A percentile compares a stretch with the other conserved stretches of the same genome.
Evolutionary conservation across 2,888 invertebrate genomes (phyloP).

Genomic region (Minunthozetes semirufus): DNA sequence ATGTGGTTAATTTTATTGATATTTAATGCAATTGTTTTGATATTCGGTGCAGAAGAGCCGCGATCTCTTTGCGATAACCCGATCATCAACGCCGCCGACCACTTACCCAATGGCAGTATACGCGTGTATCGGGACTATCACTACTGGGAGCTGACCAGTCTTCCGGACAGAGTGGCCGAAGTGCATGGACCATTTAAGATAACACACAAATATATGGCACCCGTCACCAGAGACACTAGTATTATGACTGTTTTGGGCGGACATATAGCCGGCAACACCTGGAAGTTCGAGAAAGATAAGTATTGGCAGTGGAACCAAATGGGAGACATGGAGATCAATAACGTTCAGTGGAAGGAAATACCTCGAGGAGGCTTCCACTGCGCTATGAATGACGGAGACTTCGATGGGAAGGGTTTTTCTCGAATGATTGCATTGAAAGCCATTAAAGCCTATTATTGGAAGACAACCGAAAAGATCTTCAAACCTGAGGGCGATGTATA

Average conservation of each 20-base stretch:
- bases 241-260: background rate
- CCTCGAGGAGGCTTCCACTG: background rate
- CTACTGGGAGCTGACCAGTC: constrained; percentile 1
- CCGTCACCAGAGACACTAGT: background rate
- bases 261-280: background rate
- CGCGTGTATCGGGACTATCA: background rate
- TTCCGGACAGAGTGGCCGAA: background rate
- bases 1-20: background rate
- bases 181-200: background rate
- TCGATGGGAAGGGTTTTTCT: background rate
- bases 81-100: background rate
- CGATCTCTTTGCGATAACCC: background rate
- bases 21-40: background rate
- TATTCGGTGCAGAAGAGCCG: background rate
- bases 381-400: background rate
- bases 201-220: background rate
- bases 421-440: background rate
- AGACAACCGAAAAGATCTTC: background rate
- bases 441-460: background rate
- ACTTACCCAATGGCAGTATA: background rate
- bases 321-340: background rate
- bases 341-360: background rate
- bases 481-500: background rate
- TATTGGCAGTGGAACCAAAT: background rate
- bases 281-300: background rate